phyloP scores from a whole-genome alignment of 2,113 vertebrate species.

The Limanda limanda region DNA sequence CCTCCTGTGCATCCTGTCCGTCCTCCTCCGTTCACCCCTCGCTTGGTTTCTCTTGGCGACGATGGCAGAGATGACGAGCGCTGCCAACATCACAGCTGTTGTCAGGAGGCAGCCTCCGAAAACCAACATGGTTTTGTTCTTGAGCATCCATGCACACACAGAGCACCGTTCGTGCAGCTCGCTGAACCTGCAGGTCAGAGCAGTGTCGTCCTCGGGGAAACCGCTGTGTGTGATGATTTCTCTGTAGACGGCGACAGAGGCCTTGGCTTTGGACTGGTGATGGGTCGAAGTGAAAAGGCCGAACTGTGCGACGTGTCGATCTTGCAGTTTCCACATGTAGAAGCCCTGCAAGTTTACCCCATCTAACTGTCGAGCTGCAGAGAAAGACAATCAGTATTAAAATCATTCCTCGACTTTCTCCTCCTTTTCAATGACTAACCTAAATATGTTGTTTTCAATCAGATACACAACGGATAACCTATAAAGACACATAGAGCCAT shows the following conservation, averaged over 20 bases:
- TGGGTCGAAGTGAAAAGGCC: slow-evolving; percentile 89
- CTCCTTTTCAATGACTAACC: not conserved
- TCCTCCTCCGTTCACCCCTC: slow-evolving; percentile 27
- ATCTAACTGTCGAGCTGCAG: slow-evolving; percentile 88
- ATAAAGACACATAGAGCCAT: slow-evolving; percentile 1
- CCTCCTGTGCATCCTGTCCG: slow-evolving; percentile 34
- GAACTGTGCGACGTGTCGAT: slow-evolving; percentile 84
- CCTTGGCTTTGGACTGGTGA: slow-evolving; percentile 87
- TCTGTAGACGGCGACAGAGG: slow-evolving; percentile 86
- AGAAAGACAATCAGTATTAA: slow-evolving; percentile 5
- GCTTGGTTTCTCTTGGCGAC: slow-evolving; percentile 78
- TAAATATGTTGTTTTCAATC: not conserved
- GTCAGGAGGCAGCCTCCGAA: slow-evolving; percentile 87
- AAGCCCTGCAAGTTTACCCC: slow-evolving; percentile 91
- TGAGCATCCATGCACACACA: slow-evolving; percentile 80
- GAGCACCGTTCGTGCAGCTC: slow-evolving; percentile 67
- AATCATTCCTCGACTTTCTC: not conserved
- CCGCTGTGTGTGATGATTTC: slow-evolving; percentile 84
- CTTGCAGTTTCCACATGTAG: slow-evolving; percentile 91
- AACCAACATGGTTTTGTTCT: slow-evolving; percentile 88
- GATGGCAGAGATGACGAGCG: slow-evolving; percentile 78
- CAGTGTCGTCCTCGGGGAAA: slow-evolving; percentile 74
- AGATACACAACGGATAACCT: not conserved
- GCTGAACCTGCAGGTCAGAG: slow-evolving; percentile 57
- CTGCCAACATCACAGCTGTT: slow-evolving; percentile 81